Conservation (phyloP, 2,113 vertebrate species). For the Pygoscelis antarcticus region DNA sequence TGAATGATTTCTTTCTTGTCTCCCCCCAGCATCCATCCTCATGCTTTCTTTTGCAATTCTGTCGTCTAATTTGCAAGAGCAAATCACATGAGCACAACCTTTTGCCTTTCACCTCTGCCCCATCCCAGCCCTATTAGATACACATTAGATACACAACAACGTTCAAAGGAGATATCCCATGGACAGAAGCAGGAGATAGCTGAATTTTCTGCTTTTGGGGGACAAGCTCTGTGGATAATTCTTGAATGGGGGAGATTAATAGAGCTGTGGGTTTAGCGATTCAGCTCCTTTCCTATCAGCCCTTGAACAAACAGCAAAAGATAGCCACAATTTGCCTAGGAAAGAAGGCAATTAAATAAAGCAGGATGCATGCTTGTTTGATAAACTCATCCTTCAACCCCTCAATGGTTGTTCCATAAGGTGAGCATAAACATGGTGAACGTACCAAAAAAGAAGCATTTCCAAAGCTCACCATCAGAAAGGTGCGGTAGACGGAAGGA, state of each 20-base stretch:
- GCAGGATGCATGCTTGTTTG: not conserved
- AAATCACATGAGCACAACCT: not conserved
- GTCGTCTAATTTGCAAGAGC: not conserved
- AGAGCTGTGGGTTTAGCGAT: not conserved
- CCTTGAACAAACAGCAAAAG: not conserved
- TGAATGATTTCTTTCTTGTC: not conserved
- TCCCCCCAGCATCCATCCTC: not conserved
- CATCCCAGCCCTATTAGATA: not conserved
- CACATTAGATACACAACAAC: not conserved
- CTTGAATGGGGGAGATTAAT: not conserved
- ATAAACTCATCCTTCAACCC: not conserved
- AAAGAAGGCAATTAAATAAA: not conserved
- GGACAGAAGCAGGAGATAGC: not conserved
- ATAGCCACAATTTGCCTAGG: not conserved
- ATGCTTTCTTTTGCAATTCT: not conserved
- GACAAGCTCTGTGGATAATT: not conserved
- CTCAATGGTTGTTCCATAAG: not conserved
- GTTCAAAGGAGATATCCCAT: not conserved
- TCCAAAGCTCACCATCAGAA: not conserved
- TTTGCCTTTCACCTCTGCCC: not conserved
- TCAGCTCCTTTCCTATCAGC: not conserved
- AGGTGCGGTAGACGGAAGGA: not conserved
- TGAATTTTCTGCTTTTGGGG: not conserved
- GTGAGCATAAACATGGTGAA: not conserved
- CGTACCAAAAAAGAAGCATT: not conserved